phyloP scores from a whole-genome alignment of 35 echinoderm and acorn worm species.

The Lytechinus variegatus region DNA sequence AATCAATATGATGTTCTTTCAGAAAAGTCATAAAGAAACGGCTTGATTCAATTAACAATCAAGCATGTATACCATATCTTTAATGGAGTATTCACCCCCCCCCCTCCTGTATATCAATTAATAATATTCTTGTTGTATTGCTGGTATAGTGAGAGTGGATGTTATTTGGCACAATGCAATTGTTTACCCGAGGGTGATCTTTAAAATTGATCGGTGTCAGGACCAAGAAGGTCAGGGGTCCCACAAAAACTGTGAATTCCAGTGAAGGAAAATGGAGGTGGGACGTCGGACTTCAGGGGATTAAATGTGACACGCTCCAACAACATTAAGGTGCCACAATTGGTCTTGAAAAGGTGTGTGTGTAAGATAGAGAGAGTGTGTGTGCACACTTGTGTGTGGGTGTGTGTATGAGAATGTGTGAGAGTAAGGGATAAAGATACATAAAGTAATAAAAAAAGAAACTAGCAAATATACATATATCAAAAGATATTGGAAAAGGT shows the following conservation, averaged over 20 bases:
- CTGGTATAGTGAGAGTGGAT: neutral
- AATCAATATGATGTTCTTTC: no score
- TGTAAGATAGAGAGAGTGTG: neutral
- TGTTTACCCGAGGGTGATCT: neutral
- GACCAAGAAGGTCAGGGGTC: constrained; percentile 6
- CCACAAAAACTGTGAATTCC: neutral
- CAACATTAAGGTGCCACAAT: neutral
- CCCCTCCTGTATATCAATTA: neutral
- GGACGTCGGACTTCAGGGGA: neutral
- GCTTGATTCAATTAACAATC: no score
- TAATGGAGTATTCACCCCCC: no score
- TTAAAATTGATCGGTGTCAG: neutral
- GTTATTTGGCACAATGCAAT: neutral
- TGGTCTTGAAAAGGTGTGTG: neutral
- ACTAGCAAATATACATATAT: neutral
- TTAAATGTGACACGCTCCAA: constrained; percentile 10
- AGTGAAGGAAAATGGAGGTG: neutral
- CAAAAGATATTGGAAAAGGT: neutral
- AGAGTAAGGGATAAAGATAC: neutral
- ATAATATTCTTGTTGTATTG: neutral
- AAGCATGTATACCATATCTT: no score
- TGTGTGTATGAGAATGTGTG: neutral
- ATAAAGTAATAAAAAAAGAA: neutral
- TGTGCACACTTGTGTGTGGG: neutral
- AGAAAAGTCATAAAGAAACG: no score